phyloP scores from a whole-genome alignment of 2,113 vertebrate species.

The Scomber colias region DNA sequence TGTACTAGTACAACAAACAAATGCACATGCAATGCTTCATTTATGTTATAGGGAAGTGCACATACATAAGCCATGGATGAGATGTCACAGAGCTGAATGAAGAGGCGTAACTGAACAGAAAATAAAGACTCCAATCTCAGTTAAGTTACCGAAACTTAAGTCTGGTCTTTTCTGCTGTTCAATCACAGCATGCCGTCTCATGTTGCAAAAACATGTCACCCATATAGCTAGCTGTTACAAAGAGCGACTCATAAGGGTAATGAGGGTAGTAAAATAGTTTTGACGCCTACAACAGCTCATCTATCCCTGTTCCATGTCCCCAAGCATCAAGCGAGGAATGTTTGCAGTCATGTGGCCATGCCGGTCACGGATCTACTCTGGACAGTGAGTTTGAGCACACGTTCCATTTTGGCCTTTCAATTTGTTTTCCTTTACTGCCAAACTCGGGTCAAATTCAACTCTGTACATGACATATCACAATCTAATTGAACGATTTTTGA shows the following conservation, averaged over 20 bases:
- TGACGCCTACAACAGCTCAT: not conserved
- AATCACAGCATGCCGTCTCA: conserved; percentile 1
- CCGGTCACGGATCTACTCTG: conserved; percentile 15
- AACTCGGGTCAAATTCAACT: not conserved
- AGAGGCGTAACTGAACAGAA: not conserved
- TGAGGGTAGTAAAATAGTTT: not conserved
- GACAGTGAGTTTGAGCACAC: not conserved
- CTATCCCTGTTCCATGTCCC: not conserved
- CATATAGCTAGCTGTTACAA: conserved; percentile 31
- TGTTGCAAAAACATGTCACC: conserved; percentile 22
- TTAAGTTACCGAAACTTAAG: not conserved
- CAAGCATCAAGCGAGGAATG: conserved; percentile 37
- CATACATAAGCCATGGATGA: not conserved
- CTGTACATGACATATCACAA: not conserved
- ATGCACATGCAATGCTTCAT: not conserved
- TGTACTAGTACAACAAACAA: not conserved
- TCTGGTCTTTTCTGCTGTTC: not conserved
- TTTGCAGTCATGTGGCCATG: conserved; percentile 10
- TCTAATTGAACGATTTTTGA: too few species aligned
- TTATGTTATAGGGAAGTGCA: not conserved
- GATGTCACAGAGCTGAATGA: not conserved
- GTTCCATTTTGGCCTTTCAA: conserved; percentile 1
- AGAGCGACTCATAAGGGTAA: conserved; percentile 15
- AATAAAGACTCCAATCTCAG: not conserved
- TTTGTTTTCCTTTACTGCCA: not conserved